Percentiles rank a stretch among this genome's conserved stretches.
Evolutionary conservation across 2,797 vertebrate genomes (phyloP).

Genomic region (Arctocebus calabarensis): DNA sequence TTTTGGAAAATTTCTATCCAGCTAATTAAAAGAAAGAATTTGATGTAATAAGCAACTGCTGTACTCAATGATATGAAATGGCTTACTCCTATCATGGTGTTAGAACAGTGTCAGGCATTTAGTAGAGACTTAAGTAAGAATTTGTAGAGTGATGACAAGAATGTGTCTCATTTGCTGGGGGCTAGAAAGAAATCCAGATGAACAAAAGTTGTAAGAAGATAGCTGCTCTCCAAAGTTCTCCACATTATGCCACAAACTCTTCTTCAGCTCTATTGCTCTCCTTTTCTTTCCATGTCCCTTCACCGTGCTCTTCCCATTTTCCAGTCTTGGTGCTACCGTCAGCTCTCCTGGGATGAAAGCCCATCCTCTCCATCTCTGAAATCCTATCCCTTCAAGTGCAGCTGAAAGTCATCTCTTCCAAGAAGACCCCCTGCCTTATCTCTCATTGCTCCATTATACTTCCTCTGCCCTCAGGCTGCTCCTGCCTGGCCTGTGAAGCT

Average conservation of each 20-base stretch:
- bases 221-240: not conserved
- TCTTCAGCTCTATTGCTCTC: not conserved
- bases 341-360: not conserved
- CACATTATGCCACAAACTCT: not conserved
- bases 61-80: not conserved
- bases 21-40: not conserved
- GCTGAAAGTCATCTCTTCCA: not conserved
- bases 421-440: not conserved
- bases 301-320: not conserved
- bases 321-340: not conserved
- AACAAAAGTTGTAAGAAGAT: not conserved
- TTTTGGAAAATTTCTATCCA: not conserved
- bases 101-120: not conserved
- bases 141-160: not conserved
- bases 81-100: not conserved
- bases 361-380: not conserved
- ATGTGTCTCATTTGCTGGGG: not conserved
- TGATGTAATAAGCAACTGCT: not conserved
- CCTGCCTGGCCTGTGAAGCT: not conserved
- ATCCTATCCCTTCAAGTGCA: not conserved
- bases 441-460: not conserved
- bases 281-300: not conserved
- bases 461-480: not conserved
- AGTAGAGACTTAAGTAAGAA: not conserved
- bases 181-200: not conserved